Conservation (phyloP, 2,113 vertebrate genomes). For the Lampris incognitus region DNA sequence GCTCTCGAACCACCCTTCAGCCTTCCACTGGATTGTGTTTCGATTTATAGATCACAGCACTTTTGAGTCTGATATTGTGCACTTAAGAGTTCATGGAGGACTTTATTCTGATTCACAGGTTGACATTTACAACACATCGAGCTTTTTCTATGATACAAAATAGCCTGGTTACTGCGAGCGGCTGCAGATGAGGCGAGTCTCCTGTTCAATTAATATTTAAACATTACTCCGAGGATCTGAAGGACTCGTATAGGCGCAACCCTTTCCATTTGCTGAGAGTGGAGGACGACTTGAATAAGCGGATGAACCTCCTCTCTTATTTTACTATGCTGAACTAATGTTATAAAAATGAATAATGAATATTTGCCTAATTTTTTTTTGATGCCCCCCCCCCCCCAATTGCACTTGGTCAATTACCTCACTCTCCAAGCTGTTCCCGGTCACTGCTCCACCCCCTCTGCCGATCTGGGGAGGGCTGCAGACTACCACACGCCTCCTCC, state of each 20-base stretch:
- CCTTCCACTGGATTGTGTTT: not conserved
- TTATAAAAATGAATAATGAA: too few species aligned
- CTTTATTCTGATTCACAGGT: too few species aligned
- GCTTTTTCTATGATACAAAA: too few species aligned
- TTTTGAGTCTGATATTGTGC: not conserved
- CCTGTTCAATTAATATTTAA: conserved; percentile 20
- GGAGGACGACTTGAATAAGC: not conserved
- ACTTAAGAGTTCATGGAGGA: too few species aligned
- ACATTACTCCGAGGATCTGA: not conserved
- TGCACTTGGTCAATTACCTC: too few species aligned
- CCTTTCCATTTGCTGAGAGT: not conserved
- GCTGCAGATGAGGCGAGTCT: not conserved
- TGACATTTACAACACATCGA: too few species aligned
- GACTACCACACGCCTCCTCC: too few species aligned
- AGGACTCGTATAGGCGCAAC: not conserved
- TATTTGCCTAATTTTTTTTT: not conserved
- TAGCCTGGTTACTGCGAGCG: not conserved
- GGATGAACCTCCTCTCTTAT: not conserved
- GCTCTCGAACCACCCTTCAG: conserved; percentile 16
- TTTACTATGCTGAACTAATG: not conserved
- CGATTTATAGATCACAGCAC: not conserved
- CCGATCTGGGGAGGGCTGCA: too few species aligned
- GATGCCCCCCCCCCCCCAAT: too few species aligned
- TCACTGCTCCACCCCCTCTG: too few species aligned
- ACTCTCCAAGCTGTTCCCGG: too few species aligned